Conservation (phyloP, 2,113 vertebrate genomes). For the Alces alces region DNA sequence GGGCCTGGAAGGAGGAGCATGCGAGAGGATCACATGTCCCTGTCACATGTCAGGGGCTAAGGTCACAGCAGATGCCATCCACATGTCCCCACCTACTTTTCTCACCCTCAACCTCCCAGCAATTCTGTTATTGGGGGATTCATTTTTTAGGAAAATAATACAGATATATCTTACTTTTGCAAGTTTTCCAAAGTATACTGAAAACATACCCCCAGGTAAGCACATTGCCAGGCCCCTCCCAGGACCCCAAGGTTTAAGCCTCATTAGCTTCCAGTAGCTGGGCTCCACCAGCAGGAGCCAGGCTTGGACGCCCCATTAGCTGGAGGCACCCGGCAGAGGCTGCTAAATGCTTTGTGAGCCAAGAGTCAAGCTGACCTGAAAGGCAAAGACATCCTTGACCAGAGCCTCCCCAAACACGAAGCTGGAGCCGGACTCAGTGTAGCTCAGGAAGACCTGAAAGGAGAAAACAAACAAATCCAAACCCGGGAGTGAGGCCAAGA, state of each 20-base stretch:
- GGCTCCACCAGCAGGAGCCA: not conserved
- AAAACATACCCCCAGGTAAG: not conserved
- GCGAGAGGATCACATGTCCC: not conserved
- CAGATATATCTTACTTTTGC: not conserved
- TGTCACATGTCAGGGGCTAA: too few species aligned
- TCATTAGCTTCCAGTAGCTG: not conserved
- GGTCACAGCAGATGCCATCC: not conserved
- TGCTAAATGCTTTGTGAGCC: not conserved
- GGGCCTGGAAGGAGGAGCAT: not conserved
- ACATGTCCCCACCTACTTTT: not conserved
- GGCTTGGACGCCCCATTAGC: not conserved
- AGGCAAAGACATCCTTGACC: constrained; percentile 87
- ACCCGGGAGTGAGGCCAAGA: not conserved
- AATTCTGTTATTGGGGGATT: not conserved
- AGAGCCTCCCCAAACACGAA: constrained; percentile 91
- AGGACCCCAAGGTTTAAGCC: too few species aligned
- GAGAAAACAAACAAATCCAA: not conserved
- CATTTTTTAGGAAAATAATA: not conserved
- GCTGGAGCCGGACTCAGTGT: constrained; percentile 87
- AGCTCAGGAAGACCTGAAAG: constrained; percentile 89
- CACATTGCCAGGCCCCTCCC: not conserved
- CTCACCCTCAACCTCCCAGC: not conserved
- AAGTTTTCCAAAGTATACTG: not conserved
- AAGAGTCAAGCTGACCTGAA: constrained; percentile 86
- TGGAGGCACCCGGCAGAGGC: not conserved